Evolutionary conservation across 2,113 vertebrate genomes (phyloP).

Genomic region (Talpa occidentalis): DNA sequence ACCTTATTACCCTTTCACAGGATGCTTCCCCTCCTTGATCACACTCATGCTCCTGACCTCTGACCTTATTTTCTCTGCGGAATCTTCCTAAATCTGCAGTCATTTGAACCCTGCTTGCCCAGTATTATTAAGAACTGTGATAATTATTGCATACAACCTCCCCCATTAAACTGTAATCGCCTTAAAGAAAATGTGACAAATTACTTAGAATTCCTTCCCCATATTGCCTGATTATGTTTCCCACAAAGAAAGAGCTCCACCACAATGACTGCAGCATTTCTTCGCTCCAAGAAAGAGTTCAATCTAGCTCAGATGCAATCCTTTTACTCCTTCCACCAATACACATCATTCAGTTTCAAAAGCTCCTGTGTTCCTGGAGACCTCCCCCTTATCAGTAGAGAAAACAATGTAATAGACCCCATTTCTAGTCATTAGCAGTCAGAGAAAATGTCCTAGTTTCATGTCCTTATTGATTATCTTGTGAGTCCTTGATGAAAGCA

Average conservation of each 20-base stretch:
- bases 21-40: neutral
- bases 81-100: neutral
- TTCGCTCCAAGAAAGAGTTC: neutral
- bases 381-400: neutral
- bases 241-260: neutral
- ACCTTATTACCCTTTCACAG: neutral
- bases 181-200: conserved; percentile 14
- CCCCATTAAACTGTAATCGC: no score
- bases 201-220: neutral
- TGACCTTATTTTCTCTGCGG: neutral
- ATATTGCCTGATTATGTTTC: neutral
- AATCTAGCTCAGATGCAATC: neutral
- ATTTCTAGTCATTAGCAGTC: neutral
- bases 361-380: neutral
- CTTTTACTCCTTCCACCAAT: neutral
- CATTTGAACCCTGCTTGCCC: neutral
- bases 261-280: neutral
- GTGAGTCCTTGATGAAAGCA: neutral
- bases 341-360: neutral
- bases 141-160: neutral
- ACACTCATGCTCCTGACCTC: neutral
- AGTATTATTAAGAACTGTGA: neutral
- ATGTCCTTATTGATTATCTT: neutral
- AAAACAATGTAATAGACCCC: neutral
- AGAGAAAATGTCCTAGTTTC: neutral